Evolutionary conservation across 2,113 vertebrate species (phyloP).

Genomic region (Columba livia): DNA sequence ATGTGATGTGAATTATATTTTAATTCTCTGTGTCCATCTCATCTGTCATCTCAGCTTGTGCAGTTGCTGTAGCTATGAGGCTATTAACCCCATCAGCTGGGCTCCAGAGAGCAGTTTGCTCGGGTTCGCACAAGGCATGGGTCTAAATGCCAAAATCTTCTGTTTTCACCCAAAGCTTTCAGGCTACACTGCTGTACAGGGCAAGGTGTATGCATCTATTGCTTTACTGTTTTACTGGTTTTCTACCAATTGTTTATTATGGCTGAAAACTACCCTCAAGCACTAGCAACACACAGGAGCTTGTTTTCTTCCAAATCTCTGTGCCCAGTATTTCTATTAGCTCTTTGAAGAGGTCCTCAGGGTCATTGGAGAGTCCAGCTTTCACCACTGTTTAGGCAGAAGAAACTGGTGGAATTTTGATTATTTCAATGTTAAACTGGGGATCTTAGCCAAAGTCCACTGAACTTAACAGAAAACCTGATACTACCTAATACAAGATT

Average conservation of each 20-base stretch:
- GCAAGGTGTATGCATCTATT: background rate
- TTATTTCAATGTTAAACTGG: background rate
- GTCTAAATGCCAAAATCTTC: background rate
- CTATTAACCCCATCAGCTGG: background rate
- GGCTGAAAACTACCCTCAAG: background rate
- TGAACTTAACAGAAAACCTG: background rate
- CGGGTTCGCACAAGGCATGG: background rate
- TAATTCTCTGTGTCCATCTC: background rate
- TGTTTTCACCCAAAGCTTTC: background rate
- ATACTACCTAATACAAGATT: background rate
- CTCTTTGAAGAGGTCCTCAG: background rate
- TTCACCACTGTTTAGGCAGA: background rate
- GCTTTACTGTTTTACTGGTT: background rate
- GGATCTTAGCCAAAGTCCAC: background rate
- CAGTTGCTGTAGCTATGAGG: background rate
- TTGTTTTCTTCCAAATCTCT: background rate
- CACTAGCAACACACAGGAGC: background rate
- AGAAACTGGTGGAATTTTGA: background rate
- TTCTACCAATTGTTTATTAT: background rate
- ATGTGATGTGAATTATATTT: conserved; percentile 5
- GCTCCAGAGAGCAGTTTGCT: background rate
- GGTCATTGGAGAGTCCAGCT: rapidly evolving
- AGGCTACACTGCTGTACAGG: background rate
- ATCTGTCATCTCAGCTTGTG: background rate
- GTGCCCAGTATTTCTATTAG: background rate